Evolutionary conservation across 2,797 vertebrate species (phyloP), one percentile per base, ranked within the genome.

Genomic region (Sciaenops ocellatus): DNA sequence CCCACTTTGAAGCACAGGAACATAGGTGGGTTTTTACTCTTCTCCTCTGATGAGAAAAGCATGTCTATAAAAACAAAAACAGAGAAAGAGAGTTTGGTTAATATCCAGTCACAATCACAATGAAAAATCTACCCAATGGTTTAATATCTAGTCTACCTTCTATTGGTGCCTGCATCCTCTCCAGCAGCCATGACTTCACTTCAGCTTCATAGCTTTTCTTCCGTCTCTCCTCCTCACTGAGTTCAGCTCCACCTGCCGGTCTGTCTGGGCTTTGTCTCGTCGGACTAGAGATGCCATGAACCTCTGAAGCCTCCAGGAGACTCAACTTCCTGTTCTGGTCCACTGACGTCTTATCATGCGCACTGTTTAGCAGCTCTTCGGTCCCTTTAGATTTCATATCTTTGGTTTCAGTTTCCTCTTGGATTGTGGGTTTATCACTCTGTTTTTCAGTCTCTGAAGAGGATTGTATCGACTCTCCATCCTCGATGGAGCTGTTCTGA

Each of bases 1-100:
- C 98, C 98, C 76, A 99, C 97, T 94, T 97, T 99, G 93, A 99
- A 98, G 94, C 98, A 99, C 60, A 99, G 95, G 91, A 99, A 99
- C 98, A 99, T 99, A 7, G 98, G 98, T 0, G 98, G 98, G 60
- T 93, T 97, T 94, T 98, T 99, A 92, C 98, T 99, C 92, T 96
- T 99, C 89, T 99, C 97, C 89, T 99, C 98, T 41, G 97, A 97
- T 52, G 97, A 97, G 77, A 97, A 96, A 85, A 99, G 96, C 95
- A 99, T 97, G 92, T 98, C 98, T 99, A 83, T 60, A 6, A 38
- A 26, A 34, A 2, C n/a, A 34, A 63, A 64, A n/a, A 62, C n/a
- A 47, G 5, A 52, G n/a, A 52, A 46, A n/a, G 7, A 34, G 38
- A 56, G 28, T 7, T 62, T 44, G 1, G 34, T 65, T 46, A 28